Percentiles rank a stretch among this genome's conserved stretches.
phyloP scores from a whole-genome alignment of 2,797 vertebrate species.

The Glossophaga mutica region DNA sequence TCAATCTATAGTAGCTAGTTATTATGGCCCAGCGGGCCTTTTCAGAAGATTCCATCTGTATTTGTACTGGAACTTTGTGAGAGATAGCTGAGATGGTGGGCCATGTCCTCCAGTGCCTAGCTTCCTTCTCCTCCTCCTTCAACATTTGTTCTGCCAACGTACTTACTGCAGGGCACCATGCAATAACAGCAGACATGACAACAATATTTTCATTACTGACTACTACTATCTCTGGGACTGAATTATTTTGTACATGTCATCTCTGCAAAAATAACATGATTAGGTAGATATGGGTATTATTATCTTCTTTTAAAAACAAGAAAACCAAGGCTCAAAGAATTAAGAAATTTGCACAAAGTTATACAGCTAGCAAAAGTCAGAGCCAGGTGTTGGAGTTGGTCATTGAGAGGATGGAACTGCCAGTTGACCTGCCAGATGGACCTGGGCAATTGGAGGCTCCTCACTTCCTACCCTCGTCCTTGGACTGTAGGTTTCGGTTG shows the following conservation, averaged over 20 bases:
- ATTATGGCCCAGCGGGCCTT: neutral
- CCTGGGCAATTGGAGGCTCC: neutral
- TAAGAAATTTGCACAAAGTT: neutral
- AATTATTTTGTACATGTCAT: neutral
- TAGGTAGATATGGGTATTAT: neutral
- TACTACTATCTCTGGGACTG: neutral
- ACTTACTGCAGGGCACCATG: neutral
- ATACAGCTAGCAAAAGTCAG: neutral
- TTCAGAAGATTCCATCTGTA: neutral
- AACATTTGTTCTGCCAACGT: neutral
- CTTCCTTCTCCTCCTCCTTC: neutral
- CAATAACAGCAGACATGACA: neutral
- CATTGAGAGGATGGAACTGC: neutral
- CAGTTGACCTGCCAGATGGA: neutral
- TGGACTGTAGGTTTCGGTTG: neutral
- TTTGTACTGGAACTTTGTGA: neutral
- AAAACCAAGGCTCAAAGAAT: neutral
- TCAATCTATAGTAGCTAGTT: neutral
- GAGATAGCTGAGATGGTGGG: neutral
- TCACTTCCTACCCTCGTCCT: neutral
- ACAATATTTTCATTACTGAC: neutral
- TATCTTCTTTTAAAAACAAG: neutral
- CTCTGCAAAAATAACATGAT: neutral
- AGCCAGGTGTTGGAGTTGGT: neutral
- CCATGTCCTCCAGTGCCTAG: neutral